Evolutionary conservation across 2,797 vertebrate species (phyloP).

Genomic region (Eulemur mongoz): DNA sequence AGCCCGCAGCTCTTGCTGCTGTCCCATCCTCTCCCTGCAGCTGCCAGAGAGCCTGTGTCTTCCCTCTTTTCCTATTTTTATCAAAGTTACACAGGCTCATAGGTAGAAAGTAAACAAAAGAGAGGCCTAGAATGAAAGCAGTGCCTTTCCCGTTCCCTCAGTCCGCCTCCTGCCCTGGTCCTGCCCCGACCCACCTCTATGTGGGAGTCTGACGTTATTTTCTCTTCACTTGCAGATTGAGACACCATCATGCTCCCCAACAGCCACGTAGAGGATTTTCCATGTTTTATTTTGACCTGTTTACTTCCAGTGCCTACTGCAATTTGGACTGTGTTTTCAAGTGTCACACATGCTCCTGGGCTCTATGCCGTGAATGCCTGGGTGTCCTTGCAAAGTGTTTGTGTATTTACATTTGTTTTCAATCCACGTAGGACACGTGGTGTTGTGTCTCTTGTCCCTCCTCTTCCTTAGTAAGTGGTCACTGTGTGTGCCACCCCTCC

Average conservation of each 20-base stretch:
- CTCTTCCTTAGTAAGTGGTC: not conserved
- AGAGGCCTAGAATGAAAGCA: not conserved
- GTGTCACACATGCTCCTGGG: not conserved
- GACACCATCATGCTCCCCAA: not conserved
- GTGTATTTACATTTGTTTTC: not conserved
- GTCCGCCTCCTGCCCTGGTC: not conserved
- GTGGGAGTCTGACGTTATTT: accelerated
- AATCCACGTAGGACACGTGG: accelerated
- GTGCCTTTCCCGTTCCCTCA: not conserved
- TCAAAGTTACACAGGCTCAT: not conserved
- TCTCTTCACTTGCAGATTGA: not conserved
- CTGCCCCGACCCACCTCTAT: accelerated
- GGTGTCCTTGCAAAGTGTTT: too few relatives aligned
- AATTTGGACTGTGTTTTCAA: accelerated
- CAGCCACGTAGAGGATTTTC: not conserved
- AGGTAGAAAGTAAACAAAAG: not conserved
- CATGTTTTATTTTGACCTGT: not conserved
- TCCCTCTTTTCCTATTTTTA: not conserved
- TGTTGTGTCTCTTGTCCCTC: not conserved
- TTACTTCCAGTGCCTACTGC: not conserved
- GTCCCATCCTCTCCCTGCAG: too few relatives aligned
- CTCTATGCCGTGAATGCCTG: accelerated
- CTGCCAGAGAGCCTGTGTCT: not conserved
- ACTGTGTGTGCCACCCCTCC: not conserved
- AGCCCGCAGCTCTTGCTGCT: not conserved